Evolutionary conservation across 2,888 invertebrate genomes (phyloP).

Genomic region (Tachina lurida): DNA sequence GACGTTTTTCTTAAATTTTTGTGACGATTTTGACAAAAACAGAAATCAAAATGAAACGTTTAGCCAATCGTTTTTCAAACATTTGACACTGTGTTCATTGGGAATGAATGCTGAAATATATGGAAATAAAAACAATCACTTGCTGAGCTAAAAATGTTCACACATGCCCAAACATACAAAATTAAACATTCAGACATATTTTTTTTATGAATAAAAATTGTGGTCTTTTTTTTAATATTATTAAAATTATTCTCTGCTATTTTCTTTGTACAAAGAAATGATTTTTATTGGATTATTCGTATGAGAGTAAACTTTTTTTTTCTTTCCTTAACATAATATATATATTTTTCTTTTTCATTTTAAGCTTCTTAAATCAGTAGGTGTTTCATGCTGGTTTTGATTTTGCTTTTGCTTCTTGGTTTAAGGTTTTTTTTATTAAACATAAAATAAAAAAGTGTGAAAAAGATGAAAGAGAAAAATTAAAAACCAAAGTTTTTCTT

Average conservation of each 20-base stretch:
- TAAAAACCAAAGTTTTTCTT: neutral
- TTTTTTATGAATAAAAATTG: slow-evolving; percentile 47
- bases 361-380: slow-evolving; percentile 15
- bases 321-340: neutral
- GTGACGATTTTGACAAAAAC: too few relatives aligned
- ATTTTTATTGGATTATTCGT: slow-evolving; percentile 55
- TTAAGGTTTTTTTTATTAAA: neutral
- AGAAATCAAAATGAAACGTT: too few relatives aligned
- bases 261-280: slow-evolving; percentile 8
- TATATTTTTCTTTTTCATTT: neutral
- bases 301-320: slow-evolving; percentile 16
- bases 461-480: slow-evolving; percentile 22
- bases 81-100: too few relatives aligned
- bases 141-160: too few relatives aligned
- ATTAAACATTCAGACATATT: slow-evolving; percentile 9
- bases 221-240: slow-evolving; percentile 40
- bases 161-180: neutral
- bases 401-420: neutral
- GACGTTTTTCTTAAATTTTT: too few relatives aligned
- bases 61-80: too few relatives aligned
- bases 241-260: slow-evolving; percentile 28
- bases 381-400: neutral
- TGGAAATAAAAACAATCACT: neutral
- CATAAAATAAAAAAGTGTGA: neutral
- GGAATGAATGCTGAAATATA: neutral